Percentiles rank a stretch among this genome's conserved stretches.
Evolutionary conservation across 2,888 invertebrate genomes (phyloP).

Genomic region (Drosophila longiperda): DNA sequence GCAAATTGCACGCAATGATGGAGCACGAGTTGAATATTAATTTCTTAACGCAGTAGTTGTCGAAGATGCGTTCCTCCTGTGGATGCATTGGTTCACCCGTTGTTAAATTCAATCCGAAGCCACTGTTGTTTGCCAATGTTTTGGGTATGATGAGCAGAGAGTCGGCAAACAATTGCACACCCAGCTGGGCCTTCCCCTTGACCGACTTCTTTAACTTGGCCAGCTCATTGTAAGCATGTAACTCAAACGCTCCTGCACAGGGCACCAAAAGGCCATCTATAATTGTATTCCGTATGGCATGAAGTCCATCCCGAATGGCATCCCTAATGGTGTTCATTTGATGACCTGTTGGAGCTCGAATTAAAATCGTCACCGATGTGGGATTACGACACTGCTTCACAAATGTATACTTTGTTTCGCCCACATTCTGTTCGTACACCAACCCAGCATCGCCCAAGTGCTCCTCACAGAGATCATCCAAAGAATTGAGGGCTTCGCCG

Average conservation of each 20-base stretch:
- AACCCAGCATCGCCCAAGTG: conserved; percentile 95
- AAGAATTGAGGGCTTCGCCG: conserved; percentile 96
- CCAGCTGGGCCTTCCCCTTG: conserved; percentile 94
- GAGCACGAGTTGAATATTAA: conserved; percentile 98
- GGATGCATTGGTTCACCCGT: conserved; percentile 96
- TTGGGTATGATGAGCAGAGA: conserved; percentile 97
- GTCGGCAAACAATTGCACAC: conserved; percentile 97
- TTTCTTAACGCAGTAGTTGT: conserved; percentile 98
- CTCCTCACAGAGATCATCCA: conserved; percentile 94
- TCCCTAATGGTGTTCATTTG: conserved; percentile 97
- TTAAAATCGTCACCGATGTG: conserved; percentile 96
- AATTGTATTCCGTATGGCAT: conserved; percentile 98
- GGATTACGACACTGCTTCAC: conserved; percentile 98
- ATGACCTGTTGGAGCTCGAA: conserved; percentile 98
- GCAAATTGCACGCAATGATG: conserved; percentile 97
- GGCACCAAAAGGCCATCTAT: conserved; percentile 96
- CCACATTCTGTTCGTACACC: conserved; percentile 99
- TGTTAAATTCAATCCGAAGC: conserved; percentile 95
- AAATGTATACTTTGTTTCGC: conserved; percentile 99
- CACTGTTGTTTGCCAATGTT: conserved; percentile 95
- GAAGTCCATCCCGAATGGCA: conserved; percentile 96
- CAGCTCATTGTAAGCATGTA: conserved; percentile 92
- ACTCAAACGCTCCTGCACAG: conserved; percentile 98
- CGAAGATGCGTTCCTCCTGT: conserved; percentile 93
- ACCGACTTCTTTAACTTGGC: conserved; percentile 92